These are phyloP conservation scores for Smutsia gigantea DNA, from an alignment of 2,797 vertebrate genomes.

Conservation along the genomic window DNA sequence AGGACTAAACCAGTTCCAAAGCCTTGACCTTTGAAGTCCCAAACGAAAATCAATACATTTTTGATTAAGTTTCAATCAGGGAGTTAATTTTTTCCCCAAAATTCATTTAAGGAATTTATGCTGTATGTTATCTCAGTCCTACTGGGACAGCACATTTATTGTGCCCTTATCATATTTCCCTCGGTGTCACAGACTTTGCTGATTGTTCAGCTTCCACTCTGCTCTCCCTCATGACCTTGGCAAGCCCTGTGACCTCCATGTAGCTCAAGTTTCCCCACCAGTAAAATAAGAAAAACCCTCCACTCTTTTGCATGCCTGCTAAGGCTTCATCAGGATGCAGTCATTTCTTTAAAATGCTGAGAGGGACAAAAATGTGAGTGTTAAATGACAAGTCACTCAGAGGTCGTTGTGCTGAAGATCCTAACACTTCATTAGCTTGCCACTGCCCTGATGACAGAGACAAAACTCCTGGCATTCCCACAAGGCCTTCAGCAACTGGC, in stretches of 20 bases:
- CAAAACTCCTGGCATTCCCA: neutral
- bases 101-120: neutral
- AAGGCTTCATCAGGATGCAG: neutral
- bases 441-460: neutral
- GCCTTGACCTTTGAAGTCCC: neutral
- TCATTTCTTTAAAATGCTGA: neutral
- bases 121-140: neutral
- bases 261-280: conserved; percentile 36
- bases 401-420: neutral
- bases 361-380: neutral
- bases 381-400: neutral
- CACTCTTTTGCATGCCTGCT: neutral
- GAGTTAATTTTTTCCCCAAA: neutral
- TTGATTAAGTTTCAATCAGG: neutral
- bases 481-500: neutral
- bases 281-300: conserved; percentile 15
- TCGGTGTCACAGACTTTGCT: neutral
- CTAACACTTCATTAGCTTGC: too few species aligned
- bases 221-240: neutral
- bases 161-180: neutral
- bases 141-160: neutral
- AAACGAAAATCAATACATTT: neutral
- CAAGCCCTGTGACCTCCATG: neutral
- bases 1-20: neutral
- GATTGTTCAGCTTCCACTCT: neutral